Evolutionary conservation across 2,113 vertebrate genomes (phyloP), one percentile per base, ranked within the genome.

Genomic region (Micromys minutus): DNA sequence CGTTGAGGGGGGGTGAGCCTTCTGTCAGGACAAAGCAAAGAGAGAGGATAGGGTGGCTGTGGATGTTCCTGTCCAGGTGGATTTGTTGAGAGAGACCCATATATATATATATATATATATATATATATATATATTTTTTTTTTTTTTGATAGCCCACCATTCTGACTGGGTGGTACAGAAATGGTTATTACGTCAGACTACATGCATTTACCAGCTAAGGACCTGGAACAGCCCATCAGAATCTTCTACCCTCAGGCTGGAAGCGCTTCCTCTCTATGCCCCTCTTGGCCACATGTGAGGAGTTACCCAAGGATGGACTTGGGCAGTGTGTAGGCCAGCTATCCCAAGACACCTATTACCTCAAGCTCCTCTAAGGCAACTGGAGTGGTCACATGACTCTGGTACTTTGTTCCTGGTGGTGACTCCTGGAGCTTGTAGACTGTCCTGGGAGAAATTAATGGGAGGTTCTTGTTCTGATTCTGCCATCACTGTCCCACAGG

Each of bases 301-400:
- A 75, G 76, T 57, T 75, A 55, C 29, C 61, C n/a, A 47, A n/a
- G 69, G 91, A 52, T 55, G 72, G 36, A 31, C 45, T 19, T 81
- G 22, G 22, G 39, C 22, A 71, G 42, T 39, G 50, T 0, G 5
- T 3, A 31, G 61, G 31, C 0, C 0, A 52, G 80, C 87, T n/a
- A 24, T 17, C 42, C 26, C 0, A 0, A 75, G 57, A 31, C 21
- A 17, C 19, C 26, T 3, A 0, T 39, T 24, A n/a, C 55, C n/a
- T n/a, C 55, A 63, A 76, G 45, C 19, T 11, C 59, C 3, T 7
- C 10, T 74, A 15, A 31, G 31, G 39, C 42, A 81, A 65, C 45
- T 50, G 34, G 42, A 86, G 7, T 26, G 22, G 45, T 42, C 72
- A 57, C 16, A n/a, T 50, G 50, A 31, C 55, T 84, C 77, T 61